Evolutionary conservation across 2,888 invertebrate genomes (phyloP).

Genomic region (Laothoe populi): DNA sequence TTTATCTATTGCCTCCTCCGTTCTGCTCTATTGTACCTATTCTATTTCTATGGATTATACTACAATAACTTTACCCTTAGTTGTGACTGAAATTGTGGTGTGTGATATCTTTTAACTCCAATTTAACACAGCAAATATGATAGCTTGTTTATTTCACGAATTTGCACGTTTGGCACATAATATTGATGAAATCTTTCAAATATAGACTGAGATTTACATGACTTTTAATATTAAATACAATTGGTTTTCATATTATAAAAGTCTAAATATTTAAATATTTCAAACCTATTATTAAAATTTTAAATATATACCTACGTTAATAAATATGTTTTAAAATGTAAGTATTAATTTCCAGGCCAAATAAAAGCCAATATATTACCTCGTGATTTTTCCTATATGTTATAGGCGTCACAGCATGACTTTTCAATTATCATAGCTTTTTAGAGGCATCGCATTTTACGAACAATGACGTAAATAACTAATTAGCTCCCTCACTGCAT

Average conservation of each 20-base stretch:
- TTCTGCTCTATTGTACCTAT: too few species aligned
- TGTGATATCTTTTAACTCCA: background rate
- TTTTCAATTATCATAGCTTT: slow-evolving; percentile 20
- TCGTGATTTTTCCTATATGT: background rate
- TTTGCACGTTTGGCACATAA: background rate
- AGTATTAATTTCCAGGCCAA: background rate
- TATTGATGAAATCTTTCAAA: background rate
- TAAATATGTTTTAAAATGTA: too few species aligned
- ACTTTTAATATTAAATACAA: background rate
- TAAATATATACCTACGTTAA: too few species aligned
- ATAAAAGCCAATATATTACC: background rate
- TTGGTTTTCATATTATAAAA: too few species aligned
- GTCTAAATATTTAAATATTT: too few species aligned
- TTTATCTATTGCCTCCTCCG: too few species aligned
- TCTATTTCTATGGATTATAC: too few species aligned
- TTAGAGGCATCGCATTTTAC: background rate
- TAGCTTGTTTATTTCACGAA: background rate
- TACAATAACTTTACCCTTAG: too few species aligned
- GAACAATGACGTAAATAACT: slow-evolving; percentile 22
- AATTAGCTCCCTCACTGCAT: background rate
- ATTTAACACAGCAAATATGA: background rate
- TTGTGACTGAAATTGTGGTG: too few species aligned
- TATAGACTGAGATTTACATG: background rate
- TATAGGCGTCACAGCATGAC: background rate
- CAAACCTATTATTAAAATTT: too few species aligned